Evolutionary conservation across 2,888 invertebrate genomes (phyloP).

Genomic region (Drosophila formosana): DNA sequence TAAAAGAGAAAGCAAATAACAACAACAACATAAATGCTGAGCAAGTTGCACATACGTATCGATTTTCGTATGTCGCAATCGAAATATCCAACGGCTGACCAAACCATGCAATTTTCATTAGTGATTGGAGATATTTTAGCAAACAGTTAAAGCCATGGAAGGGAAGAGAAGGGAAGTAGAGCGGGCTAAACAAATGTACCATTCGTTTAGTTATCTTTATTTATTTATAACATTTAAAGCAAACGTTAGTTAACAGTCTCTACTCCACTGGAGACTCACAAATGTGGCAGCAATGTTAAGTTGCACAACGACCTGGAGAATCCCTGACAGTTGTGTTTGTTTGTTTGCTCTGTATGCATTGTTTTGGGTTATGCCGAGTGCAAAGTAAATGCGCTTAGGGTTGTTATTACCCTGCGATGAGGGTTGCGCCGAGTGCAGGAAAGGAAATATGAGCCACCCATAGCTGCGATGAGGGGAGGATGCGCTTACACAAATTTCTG

Average conservation of each 20-base stretch:
- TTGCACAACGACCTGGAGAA: constrained; percentile 38
- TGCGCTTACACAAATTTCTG: constrained; percentile 67
- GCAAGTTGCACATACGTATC: constrained; percentile 3
- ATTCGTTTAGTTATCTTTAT: constrained; percentile 57
- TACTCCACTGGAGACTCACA: neutral
- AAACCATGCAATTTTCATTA: constrained; percentile 54
- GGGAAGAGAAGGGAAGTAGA: neutral
- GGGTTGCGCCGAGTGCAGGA: constrained; percentile 21
- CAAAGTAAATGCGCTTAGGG: constrained; percentile 71
- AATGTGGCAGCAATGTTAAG: neutral
- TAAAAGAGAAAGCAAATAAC: neutral
- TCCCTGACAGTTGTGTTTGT: constrained; percentile 51
- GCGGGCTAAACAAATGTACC: constrained; percentile 37
- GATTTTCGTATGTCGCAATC: constrained; percentile 13
- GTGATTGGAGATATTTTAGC: constrained; percentile 33
- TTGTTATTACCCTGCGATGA: constrained; percentile 29
- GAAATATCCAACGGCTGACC: constrained; percentile 44
- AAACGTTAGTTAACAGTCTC: constrained; percentile 57
- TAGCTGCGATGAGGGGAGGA: constrained; percentile 1
- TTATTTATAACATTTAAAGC: constrained; percentile 67
- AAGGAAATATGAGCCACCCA: constrained; percentile 7
- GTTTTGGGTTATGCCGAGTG: constrained; percentile 42
- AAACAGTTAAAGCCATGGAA: constrained; percentile 1
- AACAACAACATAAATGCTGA: constrained; percentile 7
- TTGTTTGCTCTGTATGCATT: constrained; percentile 26